phyloP scores from a whole-genome alignment of 2,888 invertebrate species.

The Schrankia costaestrigalis region DNA sequence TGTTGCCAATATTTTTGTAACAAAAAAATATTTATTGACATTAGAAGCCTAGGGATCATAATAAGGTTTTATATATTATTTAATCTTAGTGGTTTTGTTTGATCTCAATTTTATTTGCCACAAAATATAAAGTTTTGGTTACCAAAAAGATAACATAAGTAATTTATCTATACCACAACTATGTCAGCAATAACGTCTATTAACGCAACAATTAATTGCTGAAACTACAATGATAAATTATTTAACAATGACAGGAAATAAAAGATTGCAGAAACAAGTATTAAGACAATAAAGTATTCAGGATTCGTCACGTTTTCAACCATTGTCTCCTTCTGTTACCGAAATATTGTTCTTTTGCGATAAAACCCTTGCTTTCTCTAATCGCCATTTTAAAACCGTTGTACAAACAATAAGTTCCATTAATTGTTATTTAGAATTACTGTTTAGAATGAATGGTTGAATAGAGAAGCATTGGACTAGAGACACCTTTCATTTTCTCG shows the following conservation, averaged over 20 bases:
- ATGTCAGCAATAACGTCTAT: constrained; percentile 11
- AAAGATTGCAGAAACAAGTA: constrained; percentile 39
- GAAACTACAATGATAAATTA: constrained; percentile 21
- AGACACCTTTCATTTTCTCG: too few relatives aligned
- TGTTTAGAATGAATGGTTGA: background rate
- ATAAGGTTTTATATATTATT: too few relatives aligned
- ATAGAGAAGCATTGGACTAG: too few relatives aligned
- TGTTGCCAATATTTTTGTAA: background rate
- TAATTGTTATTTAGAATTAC: too few relatives aligned
- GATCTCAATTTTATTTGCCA: too few relatives aligned
- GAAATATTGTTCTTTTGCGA: constrained; percentile 21
- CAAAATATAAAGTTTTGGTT: too few relatives aligned
- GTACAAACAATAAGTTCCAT: constrained; percentile 13
- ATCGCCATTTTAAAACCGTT: constrained; percentile 14
- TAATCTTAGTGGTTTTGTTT: too few relatives aligned
- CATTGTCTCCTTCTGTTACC: constrained; percentile 38
- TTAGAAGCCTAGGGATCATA: too few relatives aligned
- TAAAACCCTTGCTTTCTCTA: constrained; percentile 21
- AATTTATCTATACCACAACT: too few relatives aligned
- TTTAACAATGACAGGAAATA: constrained; percentile 53
- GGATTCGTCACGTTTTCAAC: constrained; percentile 69
- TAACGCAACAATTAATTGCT: constrained; percentile 20
- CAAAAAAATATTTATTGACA: background rate
- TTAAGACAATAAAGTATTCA: constrained; percentile 64
- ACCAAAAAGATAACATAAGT: too few relatives aligned